These are phyloP conservation scores for Siniperca scherzeri DNA, from an alignment of 2,797 vertebrate species.

Conservation along the genomic window DNA sequence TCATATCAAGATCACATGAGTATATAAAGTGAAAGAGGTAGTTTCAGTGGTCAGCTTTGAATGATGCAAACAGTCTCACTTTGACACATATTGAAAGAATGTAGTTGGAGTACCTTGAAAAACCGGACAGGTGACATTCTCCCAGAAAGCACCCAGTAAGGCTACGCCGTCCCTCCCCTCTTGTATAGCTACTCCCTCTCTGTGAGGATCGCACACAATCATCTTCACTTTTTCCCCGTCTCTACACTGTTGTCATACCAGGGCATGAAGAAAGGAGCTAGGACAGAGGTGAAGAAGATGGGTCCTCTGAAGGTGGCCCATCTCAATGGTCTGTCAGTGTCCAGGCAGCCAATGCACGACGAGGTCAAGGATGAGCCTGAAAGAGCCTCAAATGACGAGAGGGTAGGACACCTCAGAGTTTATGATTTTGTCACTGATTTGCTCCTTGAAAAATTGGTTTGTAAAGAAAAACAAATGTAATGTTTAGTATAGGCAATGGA, in stretches of 20 bases:
- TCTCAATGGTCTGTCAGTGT: constrained; percentile 92
- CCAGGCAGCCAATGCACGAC: constrained; percentile 89
- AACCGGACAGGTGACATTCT: constrained; percentile 73
- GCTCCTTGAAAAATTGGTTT: background rate
- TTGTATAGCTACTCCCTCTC: background rate
- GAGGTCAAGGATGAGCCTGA: constrained; percentile 91
- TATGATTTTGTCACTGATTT: constrained; percentile 1
- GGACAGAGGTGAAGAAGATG: constrained; percentile 92
- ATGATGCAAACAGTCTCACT: constrained; percentile 26
- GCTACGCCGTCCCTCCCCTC: constrained; percentile 34
- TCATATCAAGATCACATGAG: constrained; percentile 18
- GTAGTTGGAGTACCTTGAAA: constrained; percentile 27
- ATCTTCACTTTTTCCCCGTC: background rate
- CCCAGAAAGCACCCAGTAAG: background rate
- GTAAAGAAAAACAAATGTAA: background rate
- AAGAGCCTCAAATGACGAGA: constrained; percentile 92
- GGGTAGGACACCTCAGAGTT: constrained; percentile 82
- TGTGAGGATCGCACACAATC: background rate
- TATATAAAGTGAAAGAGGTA: constrained; percentile 14
- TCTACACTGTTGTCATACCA: constrained; percentile 63
- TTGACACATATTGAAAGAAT: constrained; percentile 53
- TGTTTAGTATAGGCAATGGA: background rate
- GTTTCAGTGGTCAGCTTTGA: constrained; percentile 29
- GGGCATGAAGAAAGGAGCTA: constrained; percentile 94
- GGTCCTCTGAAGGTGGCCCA: constrained; percentile 94